phyloP scores from a whole-genome alignment of 1,140 invertebrate genomes.

The Argopecten irradians region DNA sequence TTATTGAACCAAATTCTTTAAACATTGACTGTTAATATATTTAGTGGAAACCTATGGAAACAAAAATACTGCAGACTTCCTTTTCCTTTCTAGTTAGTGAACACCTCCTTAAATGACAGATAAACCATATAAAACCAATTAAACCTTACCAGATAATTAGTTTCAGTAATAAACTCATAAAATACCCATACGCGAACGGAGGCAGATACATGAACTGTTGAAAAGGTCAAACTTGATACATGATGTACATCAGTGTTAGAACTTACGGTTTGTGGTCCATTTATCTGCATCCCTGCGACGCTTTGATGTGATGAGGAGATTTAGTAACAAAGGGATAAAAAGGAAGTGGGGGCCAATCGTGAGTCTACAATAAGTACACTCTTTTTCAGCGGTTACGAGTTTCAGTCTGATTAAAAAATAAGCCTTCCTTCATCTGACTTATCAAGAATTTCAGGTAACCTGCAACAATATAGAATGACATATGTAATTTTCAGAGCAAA shows the following conservation, averaged over 20 bases:
- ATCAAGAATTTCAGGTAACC: slow-evolving; percentile 17
- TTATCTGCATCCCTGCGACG: slow-evolving; percentile 14
- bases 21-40: too few species aligned
- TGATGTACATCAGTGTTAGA: neutral
- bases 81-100: too few species aligned
- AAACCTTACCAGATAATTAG: neutral
- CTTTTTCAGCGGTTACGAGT: slow-evolving; percentile 15
- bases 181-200: neutral
- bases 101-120: too few species aligned
- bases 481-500: neutral
- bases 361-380: slow-evolving; percentile 9
- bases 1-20: too few species aligned
- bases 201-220: neutral
- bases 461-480: slow-evolving; percentile 22
- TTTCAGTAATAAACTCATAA: neutral
- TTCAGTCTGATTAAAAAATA: slow-evolving; percentile 19
- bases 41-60: too few species aligned
- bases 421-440: slow-evolving; percentile 14
- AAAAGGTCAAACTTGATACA: neutral
- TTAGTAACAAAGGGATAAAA: neutral
- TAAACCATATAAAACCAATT: neutral
- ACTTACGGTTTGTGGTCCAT: slow-evolving; percentile 20
- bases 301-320: slow-evolving; percentile 8
- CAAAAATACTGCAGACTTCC: too few species aligned
- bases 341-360: neutral